Evolutionary conservation across 2,888 invertebrate species (phyloP), one percentile per base, ranked within the genome.

Genomic region (Saturnia pavonia): DNA sequence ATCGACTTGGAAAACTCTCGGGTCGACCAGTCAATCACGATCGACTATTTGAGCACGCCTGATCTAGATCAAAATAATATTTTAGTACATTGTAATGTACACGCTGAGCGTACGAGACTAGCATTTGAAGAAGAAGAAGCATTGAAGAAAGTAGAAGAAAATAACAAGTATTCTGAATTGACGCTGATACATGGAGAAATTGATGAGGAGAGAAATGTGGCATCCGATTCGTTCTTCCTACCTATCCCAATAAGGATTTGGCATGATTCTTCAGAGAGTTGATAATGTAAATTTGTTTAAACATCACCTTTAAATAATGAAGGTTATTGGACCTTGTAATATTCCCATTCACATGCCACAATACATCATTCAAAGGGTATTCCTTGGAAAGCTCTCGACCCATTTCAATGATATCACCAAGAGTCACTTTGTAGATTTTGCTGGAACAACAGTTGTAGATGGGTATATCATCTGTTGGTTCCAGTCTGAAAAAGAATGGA

Each of bases 371-470:
- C 11, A 97, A 88, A 0, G 98, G 98, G 66, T 95, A 88, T n/a
- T 91, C 79, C 0, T 86, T 73, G 0, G 94, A 91, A 0, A 95
- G 78, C 0, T 91, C 82, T 68, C 94, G 89, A 0, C 95, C 96
- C 73, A 95, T 87, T 0, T 91, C 83, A 0, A 95, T 94, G 25
- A 98, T 84, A 69, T 96, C 94, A 0, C 87, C 91, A 91, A 96
- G 96, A 0, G 95, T 95, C 9, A 98, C 91, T 0, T 94, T 95
- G 77, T 97, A 96, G 1, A 96, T 87, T 0, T 94, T 90, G 0
- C 96, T 95, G 0, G 97, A 96, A n/a, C 97, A 96, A 81, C 97
- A 96, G 87, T 99, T 98, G 90, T 97, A 97, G 8, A 99, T 96
- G 0, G 95, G 89, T 0, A 96, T 77, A 34, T 94, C 90, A 3